These are phyloP conservation scores for Grammomys dolichurus DNA, from an alignment of 2,113 vertebrate species.

Conservation along the genomic window DNA sequence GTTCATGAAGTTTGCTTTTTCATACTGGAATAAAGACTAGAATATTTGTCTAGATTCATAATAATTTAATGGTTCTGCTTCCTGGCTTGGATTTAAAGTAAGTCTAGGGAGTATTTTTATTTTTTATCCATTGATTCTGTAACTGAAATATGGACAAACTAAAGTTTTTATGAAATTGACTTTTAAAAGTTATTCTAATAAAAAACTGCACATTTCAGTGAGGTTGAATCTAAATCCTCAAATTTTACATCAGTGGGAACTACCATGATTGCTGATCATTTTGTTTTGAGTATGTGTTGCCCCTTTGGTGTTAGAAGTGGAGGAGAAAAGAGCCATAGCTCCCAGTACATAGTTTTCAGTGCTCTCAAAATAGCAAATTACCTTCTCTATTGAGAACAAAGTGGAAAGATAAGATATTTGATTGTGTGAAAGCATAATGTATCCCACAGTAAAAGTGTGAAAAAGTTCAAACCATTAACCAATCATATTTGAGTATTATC, in stretches of 20 bases:
- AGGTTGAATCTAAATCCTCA: neutral
- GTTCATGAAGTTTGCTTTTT: conserved; percentile 17
- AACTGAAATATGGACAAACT: neutral
- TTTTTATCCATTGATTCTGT: neutral
- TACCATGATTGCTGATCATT: neutral
- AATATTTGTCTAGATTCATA: neutral
- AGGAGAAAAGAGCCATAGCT: neutral
- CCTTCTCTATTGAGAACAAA: neutral
- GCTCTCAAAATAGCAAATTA: neutral
- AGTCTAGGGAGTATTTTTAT: neutral
- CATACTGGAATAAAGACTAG: conserved; percentile 9
- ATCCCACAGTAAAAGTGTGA: neutral
- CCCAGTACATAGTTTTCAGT: neutral
- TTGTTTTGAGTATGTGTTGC: neutral
- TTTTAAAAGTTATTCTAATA: neutral
- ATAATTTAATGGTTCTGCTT: neutral
- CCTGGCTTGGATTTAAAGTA: neutral
- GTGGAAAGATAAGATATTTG: neutral
- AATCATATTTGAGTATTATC: neutral
- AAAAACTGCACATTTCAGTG: neutral
- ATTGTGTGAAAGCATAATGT: neutral
- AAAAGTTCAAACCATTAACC: neutral
- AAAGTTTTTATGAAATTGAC: conserved; percentile 19
- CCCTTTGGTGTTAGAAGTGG: neutral
- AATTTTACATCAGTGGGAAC: conserved; percentile 41